These are phyloP conservation scores for Astreopora myriophthalma DNA, from an alignment of 64 coral and sea anemone genomes.

Conservation along the genomic window DNA sequence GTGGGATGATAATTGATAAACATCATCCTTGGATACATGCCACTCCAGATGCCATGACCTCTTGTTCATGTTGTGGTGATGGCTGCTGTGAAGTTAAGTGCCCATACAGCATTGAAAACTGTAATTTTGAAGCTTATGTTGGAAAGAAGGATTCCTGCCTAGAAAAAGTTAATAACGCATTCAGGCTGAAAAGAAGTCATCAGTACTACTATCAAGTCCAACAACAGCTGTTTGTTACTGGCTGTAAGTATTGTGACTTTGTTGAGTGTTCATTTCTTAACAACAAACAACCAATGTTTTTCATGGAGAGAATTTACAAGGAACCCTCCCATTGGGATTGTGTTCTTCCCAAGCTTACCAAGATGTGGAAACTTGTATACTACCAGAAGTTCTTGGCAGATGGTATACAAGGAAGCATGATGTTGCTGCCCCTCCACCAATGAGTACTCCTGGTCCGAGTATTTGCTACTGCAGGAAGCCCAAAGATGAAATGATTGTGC, in stretches of 20 bases:
- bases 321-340: not conserved
- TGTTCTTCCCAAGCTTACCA: not conserved
- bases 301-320: not conserved
- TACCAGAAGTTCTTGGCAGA: slow-evolving; percentile 11
- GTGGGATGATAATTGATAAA: too few species aligned
- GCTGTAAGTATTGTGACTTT: slow-evolving; percentile 36
- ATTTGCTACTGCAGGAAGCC: slow-evolving; percentile 27
- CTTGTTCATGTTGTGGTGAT: too few species aligned
- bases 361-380: not conserved
- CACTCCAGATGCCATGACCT: too few species aligned
- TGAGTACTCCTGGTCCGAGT: not conserved
- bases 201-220: too few species aligned
- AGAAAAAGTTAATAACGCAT: not conserved
- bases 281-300: not conserved
- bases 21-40: too few species aligned
- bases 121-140: not conserved
- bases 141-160: not conserved
- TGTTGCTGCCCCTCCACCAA: not conserved
- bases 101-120: not conserved
- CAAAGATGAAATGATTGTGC: not conserved
- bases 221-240: slow-evolving; percentile 26
- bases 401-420: slow-evolving; percentile 35
- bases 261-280: slow-evolving; percentile 14
- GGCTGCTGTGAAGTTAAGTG: not conserved
- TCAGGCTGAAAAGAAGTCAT: slow-evolving; percentile 5